Evolutionary conservation across 1,140 invertebrate genomes (phyloP).

Genomic region (Ips nitidus): DNA sequence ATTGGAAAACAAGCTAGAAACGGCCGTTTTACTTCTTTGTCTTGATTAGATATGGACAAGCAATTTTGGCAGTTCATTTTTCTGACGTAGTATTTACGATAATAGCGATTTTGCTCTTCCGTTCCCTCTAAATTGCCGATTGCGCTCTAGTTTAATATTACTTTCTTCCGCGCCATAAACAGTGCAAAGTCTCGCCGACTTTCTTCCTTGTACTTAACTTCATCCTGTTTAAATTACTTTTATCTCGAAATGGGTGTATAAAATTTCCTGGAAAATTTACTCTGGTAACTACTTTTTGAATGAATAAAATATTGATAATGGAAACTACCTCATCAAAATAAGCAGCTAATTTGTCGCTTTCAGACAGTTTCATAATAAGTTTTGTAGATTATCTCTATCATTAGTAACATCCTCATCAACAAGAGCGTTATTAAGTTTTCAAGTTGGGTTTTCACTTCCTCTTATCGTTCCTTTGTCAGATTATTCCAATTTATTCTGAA

Average conservation of each 20-base stretch:
- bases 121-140: constrained; percentile 28
- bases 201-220: constrained; percentile 35
- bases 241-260: constrained; percentile 29
- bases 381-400: no score
- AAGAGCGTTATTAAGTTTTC: no score
- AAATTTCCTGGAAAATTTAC: constrained; percentile 35
- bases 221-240: constrained; percentile 39
- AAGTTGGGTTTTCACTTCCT: no score
- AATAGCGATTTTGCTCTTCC: constrained; percentile 9
- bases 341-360: no score
- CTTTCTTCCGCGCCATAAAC: constrained; percentile 38
- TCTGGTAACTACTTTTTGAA: constrained; percentile 4
- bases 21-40: constrained; percentile 1
- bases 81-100: constrained; percentile 12
- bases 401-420: no score
- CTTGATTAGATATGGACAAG: background rate
- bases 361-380: no score
- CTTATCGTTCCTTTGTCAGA: no score
- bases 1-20: constrained; percentile 23
- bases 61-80: constrained; percentile 5
- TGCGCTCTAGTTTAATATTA: constrained; percentile 30
- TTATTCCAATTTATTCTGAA: no score
- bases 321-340: no score
- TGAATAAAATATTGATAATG: no score
- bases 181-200: constrained; percentile 29